Evolutionary conservation across 2,113 vertebrate species (phyloP).

Genomic region (Thamnophis sirtalis): DNA sequence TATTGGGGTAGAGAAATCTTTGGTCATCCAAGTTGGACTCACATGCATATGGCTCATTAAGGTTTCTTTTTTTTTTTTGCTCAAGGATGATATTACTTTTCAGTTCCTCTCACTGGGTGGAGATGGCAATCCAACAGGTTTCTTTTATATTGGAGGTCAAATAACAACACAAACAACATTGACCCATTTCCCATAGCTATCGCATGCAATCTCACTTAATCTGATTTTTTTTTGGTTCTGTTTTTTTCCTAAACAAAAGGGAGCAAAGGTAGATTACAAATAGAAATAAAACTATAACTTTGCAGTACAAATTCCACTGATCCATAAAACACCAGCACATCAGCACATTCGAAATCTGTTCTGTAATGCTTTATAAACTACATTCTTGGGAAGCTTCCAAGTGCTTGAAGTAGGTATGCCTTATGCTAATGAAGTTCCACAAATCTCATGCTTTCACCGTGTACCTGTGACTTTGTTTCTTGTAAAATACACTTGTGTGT

Average conservation of each 20-base stretch:
- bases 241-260: not conserved
- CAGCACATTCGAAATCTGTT: not conserved
- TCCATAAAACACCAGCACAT: not conserved
- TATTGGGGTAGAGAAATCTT: not conserved
- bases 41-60: not conserved
- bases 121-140: not conserved
- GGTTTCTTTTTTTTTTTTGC: not conserved
- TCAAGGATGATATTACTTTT: not conserved
- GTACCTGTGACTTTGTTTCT: not conserved
- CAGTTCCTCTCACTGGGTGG: not conserved
- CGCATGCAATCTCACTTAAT: not conserved
- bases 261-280: not conserved
- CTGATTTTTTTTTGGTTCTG: not conserved
- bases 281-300: not conserved
- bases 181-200: not conserved
- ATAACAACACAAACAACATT: not conserved
- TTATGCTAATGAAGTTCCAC: not conserved
- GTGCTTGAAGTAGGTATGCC: not conserved
- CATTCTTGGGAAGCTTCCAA: not conserved
- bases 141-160: not conserved
- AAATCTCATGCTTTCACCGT: not conserved
- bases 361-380: not conserved
- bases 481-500: not conserved
- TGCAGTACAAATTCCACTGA: not conserved
- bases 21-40: not conserved